Conservation (phyloP, 1,140 invertebrate species). For the Temnothorax nylanderi region DNA sequence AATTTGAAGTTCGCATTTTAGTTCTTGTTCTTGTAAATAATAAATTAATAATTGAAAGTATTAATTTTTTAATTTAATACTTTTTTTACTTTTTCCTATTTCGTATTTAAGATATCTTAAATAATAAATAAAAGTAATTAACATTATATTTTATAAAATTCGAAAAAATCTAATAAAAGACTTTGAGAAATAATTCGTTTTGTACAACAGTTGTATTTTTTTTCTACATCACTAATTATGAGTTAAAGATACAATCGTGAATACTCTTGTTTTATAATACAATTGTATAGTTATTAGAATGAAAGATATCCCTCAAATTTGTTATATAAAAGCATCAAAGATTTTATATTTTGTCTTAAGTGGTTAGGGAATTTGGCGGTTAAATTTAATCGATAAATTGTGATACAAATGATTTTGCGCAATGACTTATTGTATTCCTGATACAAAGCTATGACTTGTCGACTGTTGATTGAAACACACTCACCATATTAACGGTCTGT, state of each 20-base stretch:
- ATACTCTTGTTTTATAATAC: not conserved
- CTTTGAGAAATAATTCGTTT: not conserved
- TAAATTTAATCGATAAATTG: not conserved
- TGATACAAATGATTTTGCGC: not conserved
- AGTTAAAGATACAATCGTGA: not conserved
- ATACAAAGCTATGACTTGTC: conserved; percentile 45
- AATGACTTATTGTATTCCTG: not conserved
- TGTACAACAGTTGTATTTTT: not conserved
- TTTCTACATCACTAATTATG: not conserved
- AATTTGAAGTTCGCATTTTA: not conserved
- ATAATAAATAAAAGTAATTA: conserved; percentile 1
- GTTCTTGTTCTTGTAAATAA: not conserved
- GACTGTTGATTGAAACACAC: conserved; percentile 59
- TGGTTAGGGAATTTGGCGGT: not conserved
- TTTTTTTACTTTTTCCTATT: not conserved
- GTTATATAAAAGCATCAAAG: not conserved
- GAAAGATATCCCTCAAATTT: not conserved
- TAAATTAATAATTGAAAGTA: not conserved
- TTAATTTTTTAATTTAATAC: not conserved
- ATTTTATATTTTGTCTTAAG: not conserved
- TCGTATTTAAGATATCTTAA: not conserved
- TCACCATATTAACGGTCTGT: conserved; percentile 50
- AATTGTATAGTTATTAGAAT: not conserved
- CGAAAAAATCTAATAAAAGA: not conserved
- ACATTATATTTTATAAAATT: not conserved